Conservation (phyloP, 2,113 vertebrate species). For the human region DNA sequence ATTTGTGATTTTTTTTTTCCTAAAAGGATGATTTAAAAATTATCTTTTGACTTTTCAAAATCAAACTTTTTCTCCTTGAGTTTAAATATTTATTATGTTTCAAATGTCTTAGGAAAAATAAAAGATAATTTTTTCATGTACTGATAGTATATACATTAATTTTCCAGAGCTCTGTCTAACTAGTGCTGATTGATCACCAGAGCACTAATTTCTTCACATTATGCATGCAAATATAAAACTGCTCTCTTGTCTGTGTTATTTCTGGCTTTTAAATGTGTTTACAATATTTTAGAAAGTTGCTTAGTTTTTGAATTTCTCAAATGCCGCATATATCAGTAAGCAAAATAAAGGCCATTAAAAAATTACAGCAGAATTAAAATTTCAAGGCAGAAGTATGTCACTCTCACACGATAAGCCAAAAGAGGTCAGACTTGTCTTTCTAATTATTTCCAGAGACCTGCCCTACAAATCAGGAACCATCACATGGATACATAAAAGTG, state of each 20-base stretch:
- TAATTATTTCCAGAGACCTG: neutral
- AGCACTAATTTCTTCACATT: slow-evolving; percentile 1
- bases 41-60: slow-evolving; percentile 29
- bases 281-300: neutral
- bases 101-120: slow-evolving; percentile 12
- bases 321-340: neutral
- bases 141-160: slow-evolving; percentile 38
- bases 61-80: neutral
- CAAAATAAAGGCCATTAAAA: neutral
- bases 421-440: neutral
- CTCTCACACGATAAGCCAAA: neutral
- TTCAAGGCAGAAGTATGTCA: neutral
- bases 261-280: slow-evolving; percentile 38
- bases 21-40: neutral
- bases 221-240: slow-evolving; percentile 46
- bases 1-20: neutral
- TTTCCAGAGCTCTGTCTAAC: slow-evolving; percentile 43
- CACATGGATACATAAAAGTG: neutral
- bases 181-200: neutral
- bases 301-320: neutral
- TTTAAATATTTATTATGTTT: slow-evolving; percentile 51
- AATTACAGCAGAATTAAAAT: neutral
- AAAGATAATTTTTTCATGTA: neutral
- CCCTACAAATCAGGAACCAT: neutral
- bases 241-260: neutral